A percentile compares a stretch with the other conserved stretches of the same genome.
Evolutionary conservation across 1,140 invertebrate genomes (phyloP).

Genomic region (Phenacoccus solenopsis): DNA sequence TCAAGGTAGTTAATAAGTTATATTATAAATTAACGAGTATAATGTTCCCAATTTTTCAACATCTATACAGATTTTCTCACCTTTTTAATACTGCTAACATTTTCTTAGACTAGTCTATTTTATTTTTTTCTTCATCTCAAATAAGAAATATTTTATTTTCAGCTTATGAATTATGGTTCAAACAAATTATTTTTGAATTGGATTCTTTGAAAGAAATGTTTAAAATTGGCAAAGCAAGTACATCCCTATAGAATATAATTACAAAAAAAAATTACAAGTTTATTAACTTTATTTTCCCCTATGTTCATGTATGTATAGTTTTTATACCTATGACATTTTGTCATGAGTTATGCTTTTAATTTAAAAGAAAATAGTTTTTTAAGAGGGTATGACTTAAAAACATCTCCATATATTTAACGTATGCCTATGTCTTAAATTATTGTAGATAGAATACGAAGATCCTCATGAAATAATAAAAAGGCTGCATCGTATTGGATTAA

Average conservation of each 20-base stretch:
- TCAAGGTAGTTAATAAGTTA: constrained; percentile 57
- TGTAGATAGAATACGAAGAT: constrained; percentile 34
- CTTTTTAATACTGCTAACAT: no score
- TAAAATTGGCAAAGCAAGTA: constrained; percentile 47
- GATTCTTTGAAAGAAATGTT: constrained; percentile 82
- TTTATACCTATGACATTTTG: no score
- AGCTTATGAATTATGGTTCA: constrained; percentile 99
- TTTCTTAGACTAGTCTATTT: no score
- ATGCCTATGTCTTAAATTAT: neutral
- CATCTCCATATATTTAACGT: no score
- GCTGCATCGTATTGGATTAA: constrained; percentile 81
- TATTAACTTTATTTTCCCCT: no score
- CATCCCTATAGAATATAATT: constrained; percentile 17
- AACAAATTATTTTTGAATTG: constrained; percentile 94
- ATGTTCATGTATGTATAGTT: no score
- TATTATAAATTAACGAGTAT: neutral
- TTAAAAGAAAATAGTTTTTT: no score
- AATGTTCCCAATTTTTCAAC: neutral
- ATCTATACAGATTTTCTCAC: no score
- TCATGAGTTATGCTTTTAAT: no score
- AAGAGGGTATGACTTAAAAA: no score
- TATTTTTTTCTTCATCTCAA: no score
- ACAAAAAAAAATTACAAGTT: neutral
- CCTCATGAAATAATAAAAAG: constrained; percentile 87
- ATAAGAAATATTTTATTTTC: constrained; percentile 28